phyloP scores from a whole-genome alignment of 2,113 vertebrate species.

The Chrysochloris asiatica region DNA sequence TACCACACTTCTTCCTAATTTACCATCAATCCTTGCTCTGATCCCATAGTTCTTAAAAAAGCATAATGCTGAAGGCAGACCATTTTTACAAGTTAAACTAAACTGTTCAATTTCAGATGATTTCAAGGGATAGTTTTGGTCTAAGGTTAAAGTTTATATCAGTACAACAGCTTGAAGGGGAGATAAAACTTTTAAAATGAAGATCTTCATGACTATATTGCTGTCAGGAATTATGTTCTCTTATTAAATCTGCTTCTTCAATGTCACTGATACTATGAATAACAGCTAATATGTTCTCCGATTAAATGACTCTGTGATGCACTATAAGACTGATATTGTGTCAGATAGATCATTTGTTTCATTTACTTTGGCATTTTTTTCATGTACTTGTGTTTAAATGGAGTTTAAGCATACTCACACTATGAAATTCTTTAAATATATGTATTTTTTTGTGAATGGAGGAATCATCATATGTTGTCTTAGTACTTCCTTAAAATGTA shows the following conservation, averaged over 20 bases:
- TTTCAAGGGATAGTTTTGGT: background rate
- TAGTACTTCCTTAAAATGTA: background rate
- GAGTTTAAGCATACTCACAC: conserved; percentile 1
- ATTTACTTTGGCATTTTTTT: background rate
- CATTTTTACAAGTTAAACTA: too few species aligned
- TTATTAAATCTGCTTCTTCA: too few species aligned
- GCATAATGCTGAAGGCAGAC: background rate
- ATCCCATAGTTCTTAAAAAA: background rate
- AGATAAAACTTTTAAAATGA: background rate
- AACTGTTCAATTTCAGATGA: background rate
- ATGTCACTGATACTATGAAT: background rate
- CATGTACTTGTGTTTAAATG: background rate
- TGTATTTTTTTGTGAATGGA: background rate
- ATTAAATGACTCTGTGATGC: too few species aligned
- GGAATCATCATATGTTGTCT: background rate
- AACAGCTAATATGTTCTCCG: background rate
- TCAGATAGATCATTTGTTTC: background rate
- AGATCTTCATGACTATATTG: background rate
- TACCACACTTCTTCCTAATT: too few species aligned
- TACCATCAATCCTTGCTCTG: too few species aligned
- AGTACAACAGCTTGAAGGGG: background rate
- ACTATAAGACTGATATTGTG: too few species aligned
- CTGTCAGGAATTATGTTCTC: too few species aligned
- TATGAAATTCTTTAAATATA: conserved; percentile 29
- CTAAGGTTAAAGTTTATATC: background rate